Evolutionary conservation across 1,140 invertebrate species (phyloP).

Genomic region (Goniozus legneri): DNA sequence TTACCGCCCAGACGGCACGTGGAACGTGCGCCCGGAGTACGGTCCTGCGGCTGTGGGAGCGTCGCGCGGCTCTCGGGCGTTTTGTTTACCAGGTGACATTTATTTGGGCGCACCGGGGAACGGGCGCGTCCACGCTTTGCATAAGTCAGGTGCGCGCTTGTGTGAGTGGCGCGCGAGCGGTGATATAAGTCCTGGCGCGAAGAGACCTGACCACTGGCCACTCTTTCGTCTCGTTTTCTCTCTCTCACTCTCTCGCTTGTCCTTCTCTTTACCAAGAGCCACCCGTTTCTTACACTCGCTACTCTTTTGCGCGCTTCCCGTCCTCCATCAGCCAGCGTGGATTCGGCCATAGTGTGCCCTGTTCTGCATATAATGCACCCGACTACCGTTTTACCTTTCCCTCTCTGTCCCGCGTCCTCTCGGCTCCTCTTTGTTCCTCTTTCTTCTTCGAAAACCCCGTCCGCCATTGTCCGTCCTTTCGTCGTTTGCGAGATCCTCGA

Average conservation of each 20-base stretch:
- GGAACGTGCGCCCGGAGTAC: slow-evolving; percentile 11
- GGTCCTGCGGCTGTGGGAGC: slow-evolving; percentile 18
- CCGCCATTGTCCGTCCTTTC: neutral
- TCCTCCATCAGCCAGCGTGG: slow-evolving; percentile 12
- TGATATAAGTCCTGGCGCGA: slow-evolving; percentile 51
- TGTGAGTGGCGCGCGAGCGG: slow-evolving; percentile 35
- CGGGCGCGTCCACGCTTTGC: slow-evolving; percentile 39
- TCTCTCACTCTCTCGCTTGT: slow-evolving; percentile 8
- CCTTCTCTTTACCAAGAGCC: slow-evolving; percentile 8
- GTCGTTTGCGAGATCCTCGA: slow-evolving; percentile 34
- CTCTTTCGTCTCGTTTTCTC: slow-evolving; percentile 16
- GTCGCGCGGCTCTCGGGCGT: slow-evolving; percentile 35
- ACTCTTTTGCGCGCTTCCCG: slow-evolving; percentile 7
- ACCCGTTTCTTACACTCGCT: slow-evolving; percentile 16
- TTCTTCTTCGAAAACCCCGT: neutral
- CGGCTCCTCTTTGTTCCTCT: slow-evolving; percentile 1
- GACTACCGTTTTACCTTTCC: slow-evolving; percentile 27
- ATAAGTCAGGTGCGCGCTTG: slow-evolving; percentile 50
- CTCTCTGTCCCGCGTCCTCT: too few species aligned
- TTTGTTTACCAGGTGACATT: slow-evolving; percentile 53
- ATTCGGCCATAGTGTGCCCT: slow-evolving; percentile 43
- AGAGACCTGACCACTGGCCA: slow-evolving; percentile 43
- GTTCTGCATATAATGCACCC: slow-evolving; percentile 54
- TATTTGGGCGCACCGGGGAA: slow-evolving; percentile 44
- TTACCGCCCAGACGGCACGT: slow-evolving; percentile 13